Base-by-base conservation (phyloP, 1,140 invertebrate species). In the Nephila pilipes region DNA sequence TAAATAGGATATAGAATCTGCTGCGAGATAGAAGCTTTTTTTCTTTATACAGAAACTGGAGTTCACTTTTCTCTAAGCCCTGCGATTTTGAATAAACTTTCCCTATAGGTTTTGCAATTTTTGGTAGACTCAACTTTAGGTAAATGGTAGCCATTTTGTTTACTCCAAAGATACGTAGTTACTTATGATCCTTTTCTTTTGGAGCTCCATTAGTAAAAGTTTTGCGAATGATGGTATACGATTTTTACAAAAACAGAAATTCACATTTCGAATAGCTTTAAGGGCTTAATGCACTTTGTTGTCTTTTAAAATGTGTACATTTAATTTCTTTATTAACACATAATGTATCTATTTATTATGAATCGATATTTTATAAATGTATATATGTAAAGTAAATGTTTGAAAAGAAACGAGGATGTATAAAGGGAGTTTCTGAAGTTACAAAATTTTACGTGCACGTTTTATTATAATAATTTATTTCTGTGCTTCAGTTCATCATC, bases 61-160 rank as follows among this genome's bases (percentile, higher is more conserved):
- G 29, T 36, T 65, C 25, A 25, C 29, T 36, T 32, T 75, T 75
- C 63, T 65, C 22, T 65, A n/a, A 29, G 18, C 29, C 5, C 16
- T 75, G 10, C 69, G 18, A 75, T 75, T 16, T 29, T 20, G 69
- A 75, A 75, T 75, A 75, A 75, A 75, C 69, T 75, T 46, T 75
- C 32, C 32, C 25, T 75, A 75, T 75, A 75, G 69, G 32, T 75
- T 75, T 75, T 75, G 18, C 69, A 75, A 75, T 75, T 75, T 65
- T 32, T 75, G 69, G 3, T 32, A 36, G 69, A 20, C 32, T 36
- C 5, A 75, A 32, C 25, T 75, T 75, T 75, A 29, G 25, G 12
- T 75, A 75, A 75, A 75, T 32, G 32, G 25, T 75, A 0, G 14
- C 25, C 36, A 36, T 22, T 32, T 6, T 36, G 29, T 75, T 16